A percentile compares a stretch with the other conserved stretches of the same genome.
Conservation (phyloP, 2,113 vertebrate species). For the Phyllostomus discolor region DNA sequence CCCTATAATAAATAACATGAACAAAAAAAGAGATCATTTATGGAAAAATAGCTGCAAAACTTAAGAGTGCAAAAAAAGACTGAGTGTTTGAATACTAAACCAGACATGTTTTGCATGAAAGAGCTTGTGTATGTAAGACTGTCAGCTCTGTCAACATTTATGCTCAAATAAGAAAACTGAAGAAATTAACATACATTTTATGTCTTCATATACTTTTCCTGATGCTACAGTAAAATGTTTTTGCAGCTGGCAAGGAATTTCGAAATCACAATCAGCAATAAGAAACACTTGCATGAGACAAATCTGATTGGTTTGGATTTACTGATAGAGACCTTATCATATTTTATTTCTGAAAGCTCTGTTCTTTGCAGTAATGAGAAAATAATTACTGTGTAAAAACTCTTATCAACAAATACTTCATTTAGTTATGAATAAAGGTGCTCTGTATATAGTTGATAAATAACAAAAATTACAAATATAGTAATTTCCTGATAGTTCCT, state of each 20-base stretch:
- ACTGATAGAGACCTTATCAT: slow-evolving; percentile 20
- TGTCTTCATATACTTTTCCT: neutral
- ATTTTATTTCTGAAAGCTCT: slow-evolving; percentile 47
- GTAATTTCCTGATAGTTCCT: neutral
- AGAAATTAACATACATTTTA: neutral
- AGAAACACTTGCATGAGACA: neutral
- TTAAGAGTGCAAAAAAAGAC: neutral
- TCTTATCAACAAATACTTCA: slow-evolving; percentile 36
- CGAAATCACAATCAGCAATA: neutral
- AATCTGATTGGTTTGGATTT: neutral
- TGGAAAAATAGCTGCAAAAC: neutral
- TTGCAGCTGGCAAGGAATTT: neutral
- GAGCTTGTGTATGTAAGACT: neutral
- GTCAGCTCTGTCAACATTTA: slow-evolving; percentile 17
- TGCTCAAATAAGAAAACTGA: slow-evolving; percentile 16
- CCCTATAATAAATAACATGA: neutral
- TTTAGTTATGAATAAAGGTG: neutral
- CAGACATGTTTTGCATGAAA: neutral
- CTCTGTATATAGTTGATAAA: neutral
- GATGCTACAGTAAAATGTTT: neutral
- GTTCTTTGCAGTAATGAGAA: slow-evolving; percentile 32
- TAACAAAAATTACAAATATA: slow-evolving; percentile 4
- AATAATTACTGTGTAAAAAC: slow-evolving; percentile 42
- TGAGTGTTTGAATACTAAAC: neutral
- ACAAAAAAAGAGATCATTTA: neutral